Evolutionary conservation across 2,888 invertebrate genomes (phyloP).

Genomic region (Prenolepis imparis): DNA sequence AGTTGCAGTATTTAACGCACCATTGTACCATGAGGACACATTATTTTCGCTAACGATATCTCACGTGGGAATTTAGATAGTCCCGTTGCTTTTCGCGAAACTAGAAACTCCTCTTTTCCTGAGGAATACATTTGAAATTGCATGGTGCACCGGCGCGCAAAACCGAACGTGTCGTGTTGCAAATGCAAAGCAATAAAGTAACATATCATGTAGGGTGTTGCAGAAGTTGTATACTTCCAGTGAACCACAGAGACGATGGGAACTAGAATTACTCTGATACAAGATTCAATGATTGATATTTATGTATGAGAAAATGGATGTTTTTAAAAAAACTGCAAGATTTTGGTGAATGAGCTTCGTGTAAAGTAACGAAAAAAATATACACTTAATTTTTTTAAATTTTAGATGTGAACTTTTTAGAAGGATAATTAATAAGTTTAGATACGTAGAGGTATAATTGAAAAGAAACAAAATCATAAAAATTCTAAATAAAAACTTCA

Average conservation of each 20-base stretch:
- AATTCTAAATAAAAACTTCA: neutral
- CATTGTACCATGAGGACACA: conserved; percentile 34
- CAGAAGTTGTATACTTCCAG: conserved; percentile 27
- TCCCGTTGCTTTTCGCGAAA: conserved; percentile 35
- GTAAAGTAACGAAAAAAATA: neutral
- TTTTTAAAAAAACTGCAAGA: neutral
- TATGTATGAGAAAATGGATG: neutral
- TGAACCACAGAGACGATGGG: neutral
- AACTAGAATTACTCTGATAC: conserved; percentile 22
- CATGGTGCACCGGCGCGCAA: conserved; percentile 12
- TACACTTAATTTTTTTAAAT: neutral
- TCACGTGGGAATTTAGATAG: conserved; percentile 39
- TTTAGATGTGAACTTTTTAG: neutral
- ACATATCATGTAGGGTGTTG: conserved; percentile 22
- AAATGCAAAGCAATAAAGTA: conserved; percentile 41
- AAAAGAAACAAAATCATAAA: neutral
- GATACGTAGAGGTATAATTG: neutral
- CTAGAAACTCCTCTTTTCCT: conserved; percentile 22
- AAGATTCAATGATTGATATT: neutral
- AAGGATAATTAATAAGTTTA: neutral
- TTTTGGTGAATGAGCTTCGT: neutral
- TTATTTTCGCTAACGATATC: conserved; percentile 36
- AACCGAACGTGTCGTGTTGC: conserved; percentile 43
- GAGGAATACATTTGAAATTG: conserved; percentile 17
- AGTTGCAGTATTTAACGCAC: conserved; percentile 36